These are phyloP conservation scores for Drosophila repletoides DNA, from an alignment of 1,140 invertebrate species.

Conservation along the genomic window DNA sequence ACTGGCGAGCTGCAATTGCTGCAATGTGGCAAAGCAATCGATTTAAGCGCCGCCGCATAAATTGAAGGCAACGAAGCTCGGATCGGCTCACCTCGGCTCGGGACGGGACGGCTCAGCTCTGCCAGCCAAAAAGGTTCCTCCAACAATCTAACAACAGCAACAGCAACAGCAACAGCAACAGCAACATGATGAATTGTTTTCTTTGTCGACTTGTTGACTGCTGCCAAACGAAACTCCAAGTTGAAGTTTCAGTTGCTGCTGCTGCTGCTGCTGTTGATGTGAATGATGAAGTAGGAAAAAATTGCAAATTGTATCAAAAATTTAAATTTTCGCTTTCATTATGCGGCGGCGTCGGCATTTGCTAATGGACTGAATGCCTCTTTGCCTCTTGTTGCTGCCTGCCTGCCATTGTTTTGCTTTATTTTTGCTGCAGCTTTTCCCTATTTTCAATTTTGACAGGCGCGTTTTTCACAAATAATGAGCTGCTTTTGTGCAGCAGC, in stretches of 20 bases:
- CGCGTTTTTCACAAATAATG: conserved; percentile 75
- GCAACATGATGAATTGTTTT: conserved; percentile 78
- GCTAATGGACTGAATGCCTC: conserved; percentile 60
- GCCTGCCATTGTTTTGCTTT: conserved; percentile 63
- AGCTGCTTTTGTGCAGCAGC: conserved; percentile 73
- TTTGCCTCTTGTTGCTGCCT: conserved; percentile 12
- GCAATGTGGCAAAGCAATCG: conserved; percentile 78
- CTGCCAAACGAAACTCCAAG: conserved; percentile 45
- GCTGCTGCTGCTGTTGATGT: conserved; percentile 51
- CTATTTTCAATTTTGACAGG: conserved; percentile 77
- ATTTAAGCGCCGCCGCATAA: conserved; percentile 77
- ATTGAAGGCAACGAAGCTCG: conserved; percentile 41
- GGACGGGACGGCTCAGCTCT: not conserved
- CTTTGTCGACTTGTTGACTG: conserved; percentile 77
- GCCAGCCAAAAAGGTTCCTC: conserved; percentile 72
- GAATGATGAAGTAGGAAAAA: conserved; percentile 69
- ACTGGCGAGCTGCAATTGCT: conserved; percentile 65
- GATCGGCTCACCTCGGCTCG: conserved; percentile 29
- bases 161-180: too few relatives aligned
- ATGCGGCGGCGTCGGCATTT: conserved; percentile 60
- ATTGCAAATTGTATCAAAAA: conserved; percentile 79
- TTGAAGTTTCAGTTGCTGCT: conserved; percentile 19
- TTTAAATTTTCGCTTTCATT: conserved; percentile 80
- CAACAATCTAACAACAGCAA: too few relatives aligned
- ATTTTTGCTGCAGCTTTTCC: conserved; percentile 64